phyloP scores from a whole-genome alignment of 2,797 vertebrate species.

The Nothura maculosa region DNA sequence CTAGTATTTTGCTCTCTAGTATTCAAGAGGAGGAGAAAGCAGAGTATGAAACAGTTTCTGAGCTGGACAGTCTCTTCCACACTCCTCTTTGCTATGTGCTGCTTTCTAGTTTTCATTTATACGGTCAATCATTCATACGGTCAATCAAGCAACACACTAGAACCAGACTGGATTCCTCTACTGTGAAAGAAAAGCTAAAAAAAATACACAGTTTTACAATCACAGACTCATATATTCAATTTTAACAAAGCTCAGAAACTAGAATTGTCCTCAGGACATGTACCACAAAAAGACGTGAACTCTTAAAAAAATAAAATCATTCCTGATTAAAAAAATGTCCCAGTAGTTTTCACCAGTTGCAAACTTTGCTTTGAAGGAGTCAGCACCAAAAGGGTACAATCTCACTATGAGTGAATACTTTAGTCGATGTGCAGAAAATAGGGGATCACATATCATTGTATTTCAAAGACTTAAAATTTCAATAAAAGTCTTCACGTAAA shows the following conservation, averaged over 20 bases:
- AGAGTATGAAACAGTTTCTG: fast-evolving
- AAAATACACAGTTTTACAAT: background rate
- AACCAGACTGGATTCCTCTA: background rate
- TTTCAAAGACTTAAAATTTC: fast-evolving
- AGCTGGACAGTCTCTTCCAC: background rate
- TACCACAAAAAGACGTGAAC: background rate
- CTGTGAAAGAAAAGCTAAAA: background rate
- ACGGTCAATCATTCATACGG: background rate
- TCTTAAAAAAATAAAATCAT: background rate
- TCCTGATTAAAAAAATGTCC: background rate
- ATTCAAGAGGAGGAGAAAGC: background rate
- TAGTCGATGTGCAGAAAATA: background rate
- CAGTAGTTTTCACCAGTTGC: fast-evolving
- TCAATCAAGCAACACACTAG: fast-evolving
- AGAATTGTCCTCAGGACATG: background rate
- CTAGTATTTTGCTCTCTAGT: background rate
- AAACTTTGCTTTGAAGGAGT: background rate
- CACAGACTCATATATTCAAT: background rate
- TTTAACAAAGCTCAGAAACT: background rate
- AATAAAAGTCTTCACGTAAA: background rate
- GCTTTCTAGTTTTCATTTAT: background rate
- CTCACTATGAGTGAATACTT: fast-evolving
- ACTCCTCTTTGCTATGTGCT: background rate
- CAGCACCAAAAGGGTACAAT: background rate
- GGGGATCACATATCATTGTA: background rate